Evolutionary conservation across 2,113 vertebrate genomes (phyloP).

Genomic region (Halichoeres trimaculatus): DNA sequence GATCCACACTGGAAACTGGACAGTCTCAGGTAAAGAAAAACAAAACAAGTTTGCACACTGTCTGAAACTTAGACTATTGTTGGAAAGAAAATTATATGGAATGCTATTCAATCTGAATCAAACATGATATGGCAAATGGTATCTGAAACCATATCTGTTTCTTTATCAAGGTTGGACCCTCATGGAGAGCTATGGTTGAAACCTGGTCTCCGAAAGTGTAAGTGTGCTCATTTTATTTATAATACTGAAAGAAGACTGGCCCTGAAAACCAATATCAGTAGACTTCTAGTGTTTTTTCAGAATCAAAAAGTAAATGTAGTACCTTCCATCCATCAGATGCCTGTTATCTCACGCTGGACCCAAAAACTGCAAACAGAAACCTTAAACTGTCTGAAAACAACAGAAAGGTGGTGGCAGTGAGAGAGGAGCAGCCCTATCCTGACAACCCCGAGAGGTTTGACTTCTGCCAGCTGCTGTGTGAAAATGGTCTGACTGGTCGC

Average conservation of each 20-base stretch:
- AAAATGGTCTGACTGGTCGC: neutral
- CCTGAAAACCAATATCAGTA: too few relatives aligned
- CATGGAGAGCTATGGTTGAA: constrained; percentile 15
- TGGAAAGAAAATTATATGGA: too few relatives aligned
- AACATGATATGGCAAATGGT: too few relatives aligned
- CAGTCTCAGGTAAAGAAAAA: neutral
- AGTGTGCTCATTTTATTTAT: too few relatives aligned
- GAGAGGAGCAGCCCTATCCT: neutral
- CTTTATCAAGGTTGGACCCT: constrained; percentile 9
- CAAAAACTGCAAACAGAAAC: neutral
- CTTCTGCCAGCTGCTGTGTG: constrained; percentile 6
- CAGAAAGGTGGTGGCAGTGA: neutral
- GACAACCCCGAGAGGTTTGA: constrained; percentile 5
- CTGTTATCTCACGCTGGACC: constrained; percentile 24
- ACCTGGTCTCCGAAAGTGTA: neutral
- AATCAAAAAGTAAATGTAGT: too few relatives aligned
- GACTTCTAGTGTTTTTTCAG: too few relatives aligned
- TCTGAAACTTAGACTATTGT: neutral
- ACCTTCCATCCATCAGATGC: constrained; percentile 6
- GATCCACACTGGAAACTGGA: neutral
- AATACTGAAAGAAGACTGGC: too few relatives aligned
- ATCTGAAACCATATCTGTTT: neutral
- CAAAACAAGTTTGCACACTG: neutral
- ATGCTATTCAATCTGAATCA: too few relatives aligned
- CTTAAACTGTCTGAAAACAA: constrained; percentile 6